Conservation (phyloP, 1,140 invertebrate genomes). For the Popillia japonica region DNA sequence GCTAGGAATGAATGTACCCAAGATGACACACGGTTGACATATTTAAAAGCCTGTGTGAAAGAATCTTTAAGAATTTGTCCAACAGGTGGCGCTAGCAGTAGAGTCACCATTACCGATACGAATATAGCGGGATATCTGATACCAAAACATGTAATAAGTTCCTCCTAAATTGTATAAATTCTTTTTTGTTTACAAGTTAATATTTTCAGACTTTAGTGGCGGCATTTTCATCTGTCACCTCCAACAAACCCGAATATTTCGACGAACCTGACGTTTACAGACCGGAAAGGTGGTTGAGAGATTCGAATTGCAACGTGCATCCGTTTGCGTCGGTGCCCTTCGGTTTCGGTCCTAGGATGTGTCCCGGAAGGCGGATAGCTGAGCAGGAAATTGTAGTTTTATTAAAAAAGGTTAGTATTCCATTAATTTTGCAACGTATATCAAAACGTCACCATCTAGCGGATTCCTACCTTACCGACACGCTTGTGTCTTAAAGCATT, state of each 20-base stretch:
- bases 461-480: too few relatives aligned
- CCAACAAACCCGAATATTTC: slow-evolving; percentile 61
- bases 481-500: too few relatives aligned
- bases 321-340: slow-evolving; percentile 81
- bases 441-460: too few relatives aligned
- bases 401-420: slow-evolving; percentile 65
- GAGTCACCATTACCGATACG: slow-evolving; percentile 60
- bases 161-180: neutral
- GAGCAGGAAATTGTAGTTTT: slow-evolving; percentile 79
- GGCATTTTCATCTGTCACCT: slow-evolving; percentile 61
- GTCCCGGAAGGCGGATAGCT: slow-evolving; percentile 79
- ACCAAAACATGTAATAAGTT: slow-evolving; percentile 60
- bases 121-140: slow-evolving; percentile 62
- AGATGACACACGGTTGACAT: slow-evolving; percentile 52
- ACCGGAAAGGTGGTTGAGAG: slow-evolving; percentile 64
- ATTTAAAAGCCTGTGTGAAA: slow-evolving; percentile 73
- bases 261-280: slow-evolving; percentile 58
- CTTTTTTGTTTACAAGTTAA: neutral
- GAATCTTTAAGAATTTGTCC: slow-evolving; percentile 69
- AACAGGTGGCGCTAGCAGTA: slow-evolving; percentile 61
- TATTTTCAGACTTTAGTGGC: slow-evolving; percentile 61
- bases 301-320: slow-evolving; percentile 58
- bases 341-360: slow-evolving; percentile 82
- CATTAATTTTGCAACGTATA: too few relatives aligned
- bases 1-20: slow-evolving; percentile 42